These are phyloP conservation scores for Rhizomys pruinosus DNA, from an alignment of 2,113 vertebrate species.

Conservation along the genomic window DNA sequence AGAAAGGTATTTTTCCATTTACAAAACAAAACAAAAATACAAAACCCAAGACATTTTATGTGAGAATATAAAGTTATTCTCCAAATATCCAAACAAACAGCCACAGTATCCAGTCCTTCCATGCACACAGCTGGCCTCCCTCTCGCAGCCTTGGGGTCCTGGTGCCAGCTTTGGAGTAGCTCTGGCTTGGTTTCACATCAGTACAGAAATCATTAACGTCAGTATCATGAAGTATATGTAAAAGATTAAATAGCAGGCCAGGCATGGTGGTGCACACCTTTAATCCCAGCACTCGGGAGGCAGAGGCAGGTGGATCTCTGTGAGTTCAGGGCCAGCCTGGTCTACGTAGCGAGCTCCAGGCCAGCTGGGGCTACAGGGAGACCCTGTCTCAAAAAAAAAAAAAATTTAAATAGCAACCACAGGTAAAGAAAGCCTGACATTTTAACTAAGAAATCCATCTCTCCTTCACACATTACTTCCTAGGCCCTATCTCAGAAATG, in stretches of 20 bases:
- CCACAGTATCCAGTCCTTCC: not conserved
- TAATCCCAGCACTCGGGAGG: too few relatives aligned
- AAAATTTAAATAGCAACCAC: slow-evolving; percentile 56
- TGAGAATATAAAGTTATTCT: slow-evolving; percentile 46
- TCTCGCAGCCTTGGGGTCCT: not conserved
- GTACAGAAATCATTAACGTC: not conserved
- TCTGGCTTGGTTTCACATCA: not conserved
- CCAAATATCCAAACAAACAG: not conserved
- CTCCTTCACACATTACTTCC: slow-evolving; percentile 58
- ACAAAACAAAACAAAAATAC: slow-evolving; percentile 18
- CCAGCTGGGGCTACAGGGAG: too few relatives aligned
- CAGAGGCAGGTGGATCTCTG: too few relatives aligned
- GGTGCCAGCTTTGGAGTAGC: not conserved
- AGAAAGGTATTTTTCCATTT: not conserved
- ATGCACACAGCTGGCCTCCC: not conserved
- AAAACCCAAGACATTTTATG: not conserved
- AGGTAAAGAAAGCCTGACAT: slow-evolving; percentile 45
- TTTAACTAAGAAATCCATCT: slow-evolving; percentile 70
- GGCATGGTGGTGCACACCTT: too few relatives aligned
- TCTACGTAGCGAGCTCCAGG: too few relatives aligned
- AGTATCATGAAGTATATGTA: not conserved
- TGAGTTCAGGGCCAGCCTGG: too few relatives aligned
- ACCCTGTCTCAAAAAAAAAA: too few relatives aligned
- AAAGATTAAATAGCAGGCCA: slow-evolving; percentile 59
- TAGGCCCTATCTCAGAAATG: slow-evolving; percentile 63